Percentiles rank a stretch among this genome's conserved stretches.
Evolutionary conservation across 2,888 invertebrate genomes (phyloP).

Genomic region (Pantelozetes paolii): DNA sequence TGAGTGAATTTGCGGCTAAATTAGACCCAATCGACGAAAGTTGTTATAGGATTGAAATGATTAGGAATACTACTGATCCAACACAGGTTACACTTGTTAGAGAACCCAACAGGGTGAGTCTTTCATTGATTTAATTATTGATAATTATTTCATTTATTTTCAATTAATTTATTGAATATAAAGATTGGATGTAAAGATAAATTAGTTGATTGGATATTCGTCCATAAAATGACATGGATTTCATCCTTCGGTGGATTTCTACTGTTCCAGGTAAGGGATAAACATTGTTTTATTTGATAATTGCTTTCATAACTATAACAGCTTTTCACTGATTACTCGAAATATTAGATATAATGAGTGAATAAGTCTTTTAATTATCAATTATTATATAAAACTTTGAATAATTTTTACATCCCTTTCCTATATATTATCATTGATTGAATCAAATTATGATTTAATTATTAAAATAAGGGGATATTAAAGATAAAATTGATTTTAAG

Average conservation of each 20-base stretch:
- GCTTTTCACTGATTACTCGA: too few species aligned
- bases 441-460: too few species aligned
- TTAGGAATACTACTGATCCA: neutral
- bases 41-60: conserved; percentile 50
- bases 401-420: too few species aligned
- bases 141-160: neutral
- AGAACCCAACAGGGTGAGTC: neutral
- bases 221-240: conserved; percentile 52
- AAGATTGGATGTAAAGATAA: conserved; percentile 51
- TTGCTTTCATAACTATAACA: too few species aligned
- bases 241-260: conserved; percentile 49
- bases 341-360: too few species aligned
- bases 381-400: too few species aligned
- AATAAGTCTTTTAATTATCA: too few species aligned
- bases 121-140: too few species aligned
- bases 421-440: too few species aligned
- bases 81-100: conserved; percentile 24
- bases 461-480: too few species aligned
- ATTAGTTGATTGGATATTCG: conserved; percentile 51
- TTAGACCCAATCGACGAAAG: conserved; percentile 52
- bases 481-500: too few species aligned
- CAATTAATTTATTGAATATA: neutral
- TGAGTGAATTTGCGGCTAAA: conserved; percentile 52
- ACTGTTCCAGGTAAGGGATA: conserved; percentile 44
- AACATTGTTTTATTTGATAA: neutral